A percentile compares a stretch with the other conserved stretches of the same genome.
These are phyloP conservation scores for Lepus americanus DNA, from an alignment of 2,113 vertebrate species.

Conservation along the genomic window DNA sequence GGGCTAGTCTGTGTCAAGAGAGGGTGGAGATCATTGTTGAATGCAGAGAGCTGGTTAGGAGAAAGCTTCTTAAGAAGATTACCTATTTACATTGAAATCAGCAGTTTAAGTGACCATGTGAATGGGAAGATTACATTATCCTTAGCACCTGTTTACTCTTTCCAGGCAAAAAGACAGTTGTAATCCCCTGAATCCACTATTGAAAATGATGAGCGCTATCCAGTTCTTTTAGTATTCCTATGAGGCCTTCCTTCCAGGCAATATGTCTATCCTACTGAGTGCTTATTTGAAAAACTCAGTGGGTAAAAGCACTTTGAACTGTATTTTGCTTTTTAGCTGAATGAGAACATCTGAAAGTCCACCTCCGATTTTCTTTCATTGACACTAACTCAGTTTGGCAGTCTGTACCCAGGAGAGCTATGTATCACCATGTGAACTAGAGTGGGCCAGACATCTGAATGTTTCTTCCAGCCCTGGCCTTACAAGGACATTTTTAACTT, in stretches of 20 bases:
- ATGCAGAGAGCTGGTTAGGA: neutral
- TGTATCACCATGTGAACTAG: conserved; percentile 50
- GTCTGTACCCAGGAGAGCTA: conserved; percentile 55
- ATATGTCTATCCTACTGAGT: neutral
- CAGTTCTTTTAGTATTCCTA: conserved; percentile 42
- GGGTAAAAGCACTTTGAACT: conserved; percentile 72
- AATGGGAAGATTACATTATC: neutral
- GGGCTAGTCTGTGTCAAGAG: neutral
- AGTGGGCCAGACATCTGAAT: conserved; percentile 60
- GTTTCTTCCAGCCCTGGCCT: conserved; percentile 36
- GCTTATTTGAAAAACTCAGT: conserved; percentile 70
- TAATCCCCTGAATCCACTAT: conserved; percentile 9
- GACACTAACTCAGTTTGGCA: conserved; percentile 78
- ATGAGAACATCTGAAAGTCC: conserved; percentile 71
- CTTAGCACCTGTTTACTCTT: conserved; percentile 26
- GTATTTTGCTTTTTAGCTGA: conserved; percentile 67
- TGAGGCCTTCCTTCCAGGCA: conserved; percentile 21
- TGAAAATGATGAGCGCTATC: conserved; percentile 4
- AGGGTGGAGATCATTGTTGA: neutral
- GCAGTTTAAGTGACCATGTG: neutral
- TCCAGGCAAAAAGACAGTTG: neutral
- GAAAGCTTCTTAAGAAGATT: neutral
- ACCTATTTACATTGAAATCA: neutral
- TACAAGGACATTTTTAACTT: conserved; percentile 58
- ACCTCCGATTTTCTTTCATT: conserved; percentile 70